These are phyloP conservation scores for Myiotriccus ornatus DNA, from an alignment of 2,797 vertebrate genomes.

Conservation along the genomic window DNA sequence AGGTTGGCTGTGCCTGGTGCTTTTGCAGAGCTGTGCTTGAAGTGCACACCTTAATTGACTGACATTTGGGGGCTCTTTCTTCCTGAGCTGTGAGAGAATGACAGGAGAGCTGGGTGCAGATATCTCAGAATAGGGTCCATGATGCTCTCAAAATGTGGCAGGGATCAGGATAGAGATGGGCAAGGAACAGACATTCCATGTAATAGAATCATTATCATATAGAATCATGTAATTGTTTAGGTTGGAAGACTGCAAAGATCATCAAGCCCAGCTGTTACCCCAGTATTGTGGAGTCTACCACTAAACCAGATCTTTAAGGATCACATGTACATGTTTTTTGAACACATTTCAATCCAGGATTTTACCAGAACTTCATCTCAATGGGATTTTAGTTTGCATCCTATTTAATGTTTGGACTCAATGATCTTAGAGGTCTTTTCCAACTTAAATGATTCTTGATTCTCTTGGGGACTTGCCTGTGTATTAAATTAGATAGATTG, in stretches of 20 bases:
- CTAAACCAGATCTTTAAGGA: background rate
- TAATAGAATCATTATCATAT: background rate
- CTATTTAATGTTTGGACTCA: background rate
- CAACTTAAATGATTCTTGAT: background rate
- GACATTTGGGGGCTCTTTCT: background rate
- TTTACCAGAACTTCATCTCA: background rate
- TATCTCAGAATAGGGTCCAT: accelerated
- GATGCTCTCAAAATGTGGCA: background rate
- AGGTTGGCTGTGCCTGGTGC: background rate
- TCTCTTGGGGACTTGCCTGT: background rate
- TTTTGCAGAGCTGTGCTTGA: background rate
- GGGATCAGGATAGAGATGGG: background rate
- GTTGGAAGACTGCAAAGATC: background rate
- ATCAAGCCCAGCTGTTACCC: background rate
- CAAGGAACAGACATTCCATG: background rate
- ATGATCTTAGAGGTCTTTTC: background rate
- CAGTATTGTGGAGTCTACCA: background rate
- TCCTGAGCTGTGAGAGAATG: background rate
- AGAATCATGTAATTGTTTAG: background rate
- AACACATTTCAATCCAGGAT: background rate
- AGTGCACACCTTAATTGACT: background rate
- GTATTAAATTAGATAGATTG: background rate
- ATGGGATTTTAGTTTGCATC: background rate
- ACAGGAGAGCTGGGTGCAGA: background rate
- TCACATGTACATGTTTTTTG: background rate